These are phyloP conservation scores for Microtus richardsoni DNA, from an alignment of 2,113 vertebrate genomes.

Conservation along the genomic window DNA sequence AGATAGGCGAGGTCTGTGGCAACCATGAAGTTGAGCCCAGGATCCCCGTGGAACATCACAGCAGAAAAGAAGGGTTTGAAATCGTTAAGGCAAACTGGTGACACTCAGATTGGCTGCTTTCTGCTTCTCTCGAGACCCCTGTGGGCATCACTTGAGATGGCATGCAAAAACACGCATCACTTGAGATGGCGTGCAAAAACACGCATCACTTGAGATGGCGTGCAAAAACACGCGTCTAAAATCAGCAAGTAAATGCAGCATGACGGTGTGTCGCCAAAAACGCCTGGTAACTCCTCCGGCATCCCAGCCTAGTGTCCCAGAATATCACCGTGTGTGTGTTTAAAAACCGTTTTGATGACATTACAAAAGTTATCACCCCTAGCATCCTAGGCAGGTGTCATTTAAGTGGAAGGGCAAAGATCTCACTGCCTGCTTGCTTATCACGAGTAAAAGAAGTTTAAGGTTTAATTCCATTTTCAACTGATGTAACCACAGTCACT, in stretches of 20 bases:
- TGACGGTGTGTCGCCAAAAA: background rate
- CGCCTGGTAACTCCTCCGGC: background rate
- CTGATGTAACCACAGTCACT: conserved; percentile 59
- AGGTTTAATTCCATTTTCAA: conserved; percentile 6
- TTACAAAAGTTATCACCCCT: background rate
- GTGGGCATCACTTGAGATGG: background rate
- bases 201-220: background rate
- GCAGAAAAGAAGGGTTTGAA: background rate
- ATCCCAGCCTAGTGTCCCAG: background rate
- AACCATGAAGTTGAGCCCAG: background rate
- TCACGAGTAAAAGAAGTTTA: background rate
- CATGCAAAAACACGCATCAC: background rate
- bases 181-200: background rate
- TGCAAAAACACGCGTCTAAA: background rate
- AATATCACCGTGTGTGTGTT: conserved; percentile 1
- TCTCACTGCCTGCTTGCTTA: background rate
- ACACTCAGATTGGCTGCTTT: background rate
- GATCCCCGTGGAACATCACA: background rate
- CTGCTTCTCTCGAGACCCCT: background rate
- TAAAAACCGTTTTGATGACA: background rate
- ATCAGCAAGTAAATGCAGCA: background rate
- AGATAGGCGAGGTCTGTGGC: background rate
- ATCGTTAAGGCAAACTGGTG: background rate
- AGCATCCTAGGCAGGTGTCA: background rate
- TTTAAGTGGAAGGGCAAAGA: background rate